Base-by-base conservation (phyloP, 2,888 invertebrate genomes). In the Andrena chrysosceles region DNA sequence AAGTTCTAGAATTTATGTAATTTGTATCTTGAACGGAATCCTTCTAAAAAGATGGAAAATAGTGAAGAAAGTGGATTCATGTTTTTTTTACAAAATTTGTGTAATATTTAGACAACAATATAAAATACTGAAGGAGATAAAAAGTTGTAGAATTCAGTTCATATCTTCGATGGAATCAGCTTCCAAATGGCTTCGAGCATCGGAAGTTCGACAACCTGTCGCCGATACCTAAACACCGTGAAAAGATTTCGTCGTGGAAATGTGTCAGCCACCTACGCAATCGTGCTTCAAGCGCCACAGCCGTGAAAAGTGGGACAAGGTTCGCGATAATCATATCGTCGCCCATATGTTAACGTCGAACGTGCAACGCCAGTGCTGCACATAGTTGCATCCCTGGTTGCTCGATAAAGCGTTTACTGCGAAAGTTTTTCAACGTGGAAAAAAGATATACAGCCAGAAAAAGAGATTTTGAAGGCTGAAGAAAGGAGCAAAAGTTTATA, bases 321-420 rank as follows among this genome's bases (percentile, higher is more conserved):
- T 84, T 85, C 75, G 78, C 67, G 86, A 86, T 88, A 88, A 88
- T 77, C 76, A 77, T 86, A 88, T 81, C 88, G 68, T 63, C 63
- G 62, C 56, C 52, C 67, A 62, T 71, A 77, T 67, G 84, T 87
- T 67, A 75, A 70, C 71, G 71, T 62, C 20, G 54, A 42, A 67
- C 63, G 68, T 64, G 62, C 54, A 69, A 42, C 42, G 35, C 75
- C 20, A 8, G 66, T 7, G 67, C 26, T 52, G 59, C 76, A 76
- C 54, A 70, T 56, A 26, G 42, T 66, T 77, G 71, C 71, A 77
- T 69, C 54, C 59, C 56, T 7, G 4, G 0, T 35, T 31, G 8
- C 2, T 52, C 62, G 59, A 73, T 81, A 63, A 49, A 26, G 29
- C 31, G 7, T 26, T 2, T 26, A 23, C 42, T 16, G 7, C 33